Evolutionary conservation across 2,888 invertebrate species (phyloP).

Genomic region (Pachydiplax longipennis): DNA sequence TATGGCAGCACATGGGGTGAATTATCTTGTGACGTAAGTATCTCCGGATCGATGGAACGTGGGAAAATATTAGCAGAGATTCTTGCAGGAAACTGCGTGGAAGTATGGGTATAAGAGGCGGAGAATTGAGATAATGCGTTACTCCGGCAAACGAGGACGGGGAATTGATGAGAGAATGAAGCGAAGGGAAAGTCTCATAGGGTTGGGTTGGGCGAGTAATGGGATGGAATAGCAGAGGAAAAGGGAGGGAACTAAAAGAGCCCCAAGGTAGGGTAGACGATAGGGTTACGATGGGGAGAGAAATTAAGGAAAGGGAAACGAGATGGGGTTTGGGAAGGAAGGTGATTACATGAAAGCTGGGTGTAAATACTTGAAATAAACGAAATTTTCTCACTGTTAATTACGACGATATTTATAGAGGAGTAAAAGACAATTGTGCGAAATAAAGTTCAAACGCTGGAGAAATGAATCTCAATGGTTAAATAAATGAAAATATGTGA

Average conservation of each 20-base stretch:
- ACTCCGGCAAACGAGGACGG: not conserved
- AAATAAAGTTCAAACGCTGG: too few relatives aligned
- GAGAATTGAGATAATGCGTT: not conserved
- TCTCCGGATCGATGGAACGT: too few relatives aligned
- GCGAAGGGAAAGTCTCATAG: not conserved
- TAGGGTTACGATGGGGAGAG: not conserved
- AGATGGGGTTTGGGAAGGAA: not conserved
- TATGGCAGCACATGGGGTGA: too few relatives aligned
- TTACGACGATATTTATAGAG: too few relatives aligned
- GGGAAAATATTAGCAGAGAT: too few relatives aligned
- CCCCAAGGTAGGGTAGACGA: too few relatives aligned
- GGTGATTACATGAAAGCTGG: not conserved
- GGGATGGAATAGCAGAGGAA: not conserved
- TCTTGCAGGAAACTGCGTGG: not conserved
- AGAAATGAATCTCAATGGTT: too few relatives aligned
- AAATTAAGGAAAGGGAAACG: not conserved
- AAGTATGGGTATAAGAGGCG: not conserved
- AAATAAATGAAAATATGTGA: too few relatives aligned
- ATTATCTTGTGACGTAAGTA: too few relatives aligned
- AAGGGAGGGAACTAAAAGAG: not conserved
- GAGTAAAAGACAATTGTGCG: too few relatives aligned
- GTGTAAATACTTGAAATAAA: too few relatives aligned
- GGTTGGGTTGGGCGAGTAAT: not conserved
- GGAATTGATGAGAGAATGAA: not conserved
- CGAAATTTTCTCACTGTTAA: too few relatives aligned